These are phyloP conservation scores for Peromyscus polionotus DNA, from an alignment of 2,113 vertebrate species.

Conservation along the genomic window DNA sequence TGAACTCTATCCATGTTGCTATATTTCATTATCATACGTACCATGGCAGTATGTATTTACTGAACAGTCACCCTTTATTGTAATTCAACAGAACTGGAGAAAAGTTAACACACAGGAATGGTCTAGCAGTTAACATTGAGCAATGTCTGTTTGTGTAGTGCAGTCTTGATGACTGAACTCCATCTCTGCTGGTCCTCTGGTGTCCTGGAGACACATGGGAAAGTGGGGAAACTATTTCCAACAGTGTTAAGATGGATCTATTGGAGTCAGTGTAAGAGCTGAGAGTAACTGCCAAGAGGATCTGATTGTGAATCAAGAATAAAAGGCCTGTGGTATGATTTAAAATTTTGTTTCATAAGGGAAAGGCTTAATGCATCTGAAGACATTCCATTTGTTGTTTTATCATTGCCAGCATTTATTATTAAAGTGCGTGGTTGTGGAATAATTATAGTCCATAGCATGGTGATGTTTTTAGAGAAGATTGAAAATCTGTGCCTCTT, in stretches of 20 bases:
- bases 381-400: slow-evolving; percentile 74
- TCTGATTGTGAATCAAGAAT: slow-evolving; percentile 71
- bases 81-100: slow-evolving; percentile 18
- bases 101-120: background rate
- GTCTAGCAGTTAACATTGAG: background rate
- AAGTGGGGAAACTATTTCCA: slow-evolving; percentile 56
- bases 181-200: slow-evolving; percentile 16
- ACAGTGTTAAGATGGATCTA: slow-evolving; percentile 41
- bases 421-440: slow-evolving; percentile 74
- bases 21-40: background rate
- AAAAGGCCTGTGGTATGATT: slow-evolving; percentile 76
- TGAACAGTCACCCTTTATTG: background rate
- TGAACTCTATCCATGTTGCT: background rate
- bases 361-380: slow-evolving; percentile 77
- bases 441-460: slow-evolving; percentile 70
- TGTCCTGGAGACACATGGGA: slow-evolving; percentile 49
- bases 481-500: slow-evolving; percentile 64
- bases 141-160: background rate
- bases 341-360: slow-evolving; percentile 72
- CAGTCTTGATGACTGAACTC: background rate
- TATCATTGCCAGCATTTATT: slow-evolving; percentile 75
- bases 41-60: background rate
- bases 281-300: slow-evolving; percentile 65
- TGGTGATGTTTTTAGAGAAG: slow-evolving; percentile 70
- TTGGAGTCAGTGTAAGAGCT: slow-evolving; percentile 65